A percentile compares a stretch with the other conserved stretches of the same genome.
Conservation (phyloP, 2,797 vertebrate species). For the Calcarius lapponicus region DNA sequence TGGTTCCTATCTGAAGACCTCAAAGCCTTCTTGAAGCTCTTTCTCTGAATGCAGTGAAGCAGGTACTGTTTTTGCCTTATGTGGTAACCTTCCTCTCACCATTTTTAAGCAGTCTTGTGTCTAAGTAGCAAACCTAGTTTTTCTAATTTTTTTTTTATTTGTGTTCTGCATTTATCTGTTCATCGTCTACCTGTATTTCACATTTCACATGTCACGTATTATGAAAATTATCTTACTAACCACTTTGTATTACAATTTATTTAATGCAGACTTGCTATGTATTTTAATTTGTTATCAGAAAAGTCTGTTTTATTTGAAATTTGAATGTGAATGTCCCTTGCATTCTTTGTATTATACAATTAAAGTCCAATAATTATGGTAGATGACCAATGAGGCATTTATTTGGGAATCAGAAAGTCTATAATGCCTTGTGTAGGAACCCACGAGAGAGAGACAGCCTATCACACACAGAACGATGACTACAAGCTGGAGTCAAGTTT, state of each 20-base stretch:
- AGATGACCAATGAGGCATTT: background rate
- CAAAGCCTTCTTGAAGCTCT: background rate
- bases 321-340: background rate
- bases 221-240: background rate
- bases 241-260: background rate
- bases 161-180: background rate
- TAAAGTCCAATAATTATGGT: background rate
- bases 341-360: background rate
- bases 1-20: background rate
- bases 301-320: background rate
- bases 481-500: background rate
- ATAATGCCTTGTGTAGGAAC: background rate
- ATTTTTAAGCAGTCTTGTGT: background rate
- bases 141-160: background rate
- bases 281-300: background rate
- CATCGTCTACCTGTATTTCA: background rate
- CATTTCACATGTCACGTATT: fast-evolving
- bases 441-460: background rate
- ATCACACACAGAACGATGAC: background rate
- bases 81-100: background rate
- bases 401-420: background rate
- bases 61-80: background rate
- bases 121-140: background rate
- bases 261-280: background rate
- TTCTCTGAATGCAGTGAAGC: background rate